These are phyloP conservation scores for Theonella swinhoei DNA, from an alignment of 37 sponge, comb jelly and placozoan species.

Conservation along the genomic window DNA sequence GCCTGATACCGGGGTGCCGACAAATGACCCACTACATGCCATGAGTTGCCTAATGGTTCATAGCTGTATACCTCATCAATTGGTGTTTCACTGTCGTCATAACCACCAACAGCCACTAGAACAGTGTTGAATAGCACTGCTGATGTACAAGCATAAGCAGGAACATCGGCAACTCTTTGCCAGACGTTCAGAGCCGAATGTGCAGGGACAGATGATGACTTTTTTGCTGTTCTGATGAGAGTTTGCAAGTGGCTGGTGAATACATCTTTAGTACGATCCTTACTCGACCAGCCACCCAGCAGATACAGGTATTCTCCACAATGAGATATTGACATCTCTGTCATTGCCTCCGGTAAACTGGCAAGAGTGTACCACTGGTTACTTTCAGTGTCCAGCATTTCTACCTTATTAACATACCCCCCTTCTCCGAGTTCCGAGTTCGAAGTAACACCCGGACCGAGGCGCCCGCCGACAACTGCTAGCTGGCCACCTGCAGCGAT, in stretches of 20 bases:
- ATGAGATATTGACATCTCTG: neutral
- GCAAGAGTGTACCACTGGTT: slow-evolving; percentile 1
- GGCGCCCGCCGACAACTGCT: neutral
- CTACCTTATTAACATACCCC: neutral
- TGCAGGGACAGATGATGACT: neutral
- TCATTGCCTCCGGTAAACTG: neutral
- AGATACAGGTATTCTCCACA: neutral
- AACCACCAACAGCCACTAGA: neutral
- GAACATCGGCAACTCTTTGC: neutral
- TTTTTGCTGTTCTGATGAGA: neutral
- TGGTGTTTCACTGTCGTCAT: neutral
- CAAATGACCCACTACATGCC: neutral
- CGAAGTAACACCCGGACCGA: neutral
- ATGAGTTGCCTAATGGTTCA: neutral
- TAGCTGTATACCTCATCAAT: neutral
- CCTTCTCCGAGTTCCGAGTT: neutral
- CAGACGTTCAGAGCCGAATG: neutral
- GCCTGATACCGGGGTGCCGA: neutral
- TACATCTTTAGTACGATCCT: neutral
- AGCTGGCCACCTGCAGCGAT: neutral
- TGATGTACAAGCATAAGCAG: neutral
- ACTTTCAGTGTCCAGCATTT: neutral
- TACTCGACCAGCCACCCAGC: neutral
- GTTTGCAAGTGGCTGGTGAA: neutral
- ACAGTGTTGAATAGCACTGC: neutral